Evolutionary conservation across 2,888 invertebrate species (phyloP), one percentile per base, ranked within the genome.

Genomic region (Microctonus brassicae): DNA sequence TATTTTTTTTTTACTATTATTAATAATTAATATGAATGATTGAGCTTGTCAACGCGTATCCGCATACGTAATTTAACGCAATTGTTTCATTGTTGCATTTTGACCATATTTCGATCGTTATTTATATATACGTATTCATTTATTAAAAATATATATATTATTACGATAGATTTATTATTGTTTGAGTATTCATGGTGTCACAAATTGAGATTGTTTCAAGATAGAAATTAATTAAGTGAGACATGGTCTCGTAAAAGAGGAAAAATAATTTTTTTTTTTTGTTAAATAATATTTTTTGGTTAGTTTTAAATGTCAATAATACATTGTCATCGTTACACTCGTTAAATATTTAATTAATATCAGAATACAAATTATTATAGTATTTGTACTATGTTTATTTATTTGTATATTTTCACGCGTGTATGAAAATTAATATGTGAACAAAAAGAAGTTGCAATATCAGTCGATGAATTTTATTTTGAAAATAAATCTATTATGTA

Each of bases 101-200:
- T 83, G 77, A 77, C 77, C 72, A 80, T 81, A 78, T 81, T 78
- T 79, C 47, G 62, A 72, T 68, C 68, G 68, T 72, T 72, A 64
- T 64, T 55, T 52, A 72, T 82, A 81, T 82, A n/a, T n/a, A 47
- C 7, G 80, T 80, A 83, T 83, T 81, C 78, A 83, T 81, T 81
- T 79, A 74, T 82, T 73, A 64, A 57, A 69, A 73, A 65, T 73
- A 65, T 73, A 67, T 62, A 39, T n/a, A n/a, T n/a, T n/a, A n/a
- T n/a, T n/a, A 61, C 55, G 39, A 77, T 77, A 77, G 76, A 76
- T 77, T 77, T 77, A 77, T 77, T 63, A 70, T 72, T 77, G 77
- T 77, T 77, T 70, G 70, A 70, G 72, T 68, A 62, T 52, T 26
- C 17, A 36, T 66, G 61, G 61, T 66, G 66, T 61, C 52, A 53